Evolutionary conservation across 2,888 invertebrate species (phyloP).

Genomic region (Acanthoscelides obtectus): DNA sequence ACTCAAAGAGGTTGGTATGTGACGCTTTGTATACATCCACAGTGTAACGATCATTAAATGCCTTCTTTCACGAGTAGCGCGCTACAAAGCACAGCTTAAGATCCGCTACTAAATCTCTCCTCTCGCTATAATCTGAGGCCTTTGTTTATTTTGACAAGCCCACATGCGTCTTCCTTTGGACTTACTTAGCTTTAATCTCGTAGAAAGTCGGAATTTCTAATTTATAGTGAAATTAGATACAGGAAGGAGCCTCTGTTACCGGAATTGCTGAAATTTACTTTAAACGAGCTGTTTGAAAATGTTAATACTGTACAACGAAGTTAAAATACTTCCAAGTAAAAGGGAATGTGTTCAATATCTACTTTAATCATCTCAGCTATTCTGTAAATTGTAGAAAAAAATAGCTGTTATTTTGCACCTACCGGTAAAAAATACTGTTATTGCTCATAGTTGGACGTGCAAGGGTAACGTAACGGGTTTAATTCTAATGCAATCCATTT

Average conservation of each 20-base stretch:
- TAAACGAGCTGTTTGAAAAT: no score
- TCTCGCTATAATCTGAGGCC: slow-evolving; percentile 5
- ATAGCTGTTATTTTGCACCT: no score
- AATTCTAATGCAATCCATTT: no score
- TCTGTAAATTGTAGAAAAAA: no score
- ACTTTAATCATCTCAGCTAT: no score
- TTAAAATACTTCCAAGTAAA: no score
- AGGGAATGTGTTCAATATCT: no score
- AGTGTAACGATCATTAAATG: neutral
- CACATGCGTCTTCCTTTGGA: slow-evolving; percentile 12
- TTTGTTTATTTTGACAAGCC: slow-evolving; percentile 11
- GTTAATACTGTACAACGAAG: no score
- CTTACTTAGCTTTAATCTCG: slow-evolving; percentile 10
- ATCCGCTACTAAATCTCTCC: neutral
- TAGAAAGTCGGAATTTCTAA: slow-evolving; percentile 3
- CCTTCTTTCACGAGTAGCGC: neutral
- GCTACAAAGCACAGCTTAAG: neutral
- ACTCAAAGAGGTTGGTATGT: neutral
- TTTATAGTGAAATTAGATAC: neutral
- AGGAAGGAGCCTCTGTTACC: neutral
- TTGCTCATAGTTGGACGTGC: no score
- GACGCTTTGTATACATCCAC: neutral
- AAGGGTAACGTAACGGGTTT: no score
- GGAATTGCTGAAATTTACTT: no score
- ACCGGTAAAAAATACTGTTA: no score